Base-by-base conservation (phyloP, 2,888 invertebrate genomes). In the Epirrhoe alternata region DNA sequence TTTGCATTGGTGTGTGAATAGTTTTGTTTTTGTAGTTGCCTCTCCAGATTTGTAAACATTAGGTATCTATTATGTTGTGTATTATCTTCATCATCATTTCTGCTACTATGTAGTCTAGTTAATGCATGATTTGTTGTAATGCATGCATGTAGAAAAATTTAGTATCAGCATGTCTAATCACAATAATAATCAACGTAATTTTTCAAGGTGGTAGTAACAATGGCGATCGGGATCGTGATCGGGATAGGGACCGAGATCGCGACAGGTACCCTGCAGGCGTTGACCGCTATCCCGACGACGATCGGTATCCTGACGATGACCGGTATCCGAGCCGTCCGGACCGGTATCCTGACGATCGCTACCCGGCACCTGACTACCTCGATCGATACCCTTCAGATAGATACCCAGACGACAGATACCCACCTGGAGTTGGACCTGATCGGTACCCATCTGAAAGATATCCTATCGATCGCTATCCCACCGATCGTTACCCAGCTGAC, bases 341-440 rank as follows among this genome's bases (percentile, higher is more conserved):
- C 80, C 91, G 94, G 74, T 94, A 92, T 86, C 82, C 81, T 73
- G 94, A 93, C 65, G 95, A 94, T 83, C 90, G 94, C 53, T 95
- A 94, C 77, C 94, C 95, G 62, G 93, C 89, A 0, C 87, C 92
- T 16, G 94, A 94, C 80, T 92, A 92, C 74, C 88, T 88, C 72
- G 88, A 86, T 68, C 81, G 85, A 50, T 86, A 85, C 74, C 84
- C 84, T 51, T 70, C 74, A 38, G 86, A 88, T 73, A 79, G 86
- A 69, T 89, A 89, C 76, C 92, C 94, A 66, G 88, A 88, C 66
- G 94, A 93, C 77, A 88, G 94, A 81, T 93, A 93, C 78, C 92
- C 94, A 49, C 85, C 86, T 17, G 87, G 88, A 57, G 87, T 89
- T 47, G 87, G 89, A 47, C 74, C 82, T 50, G 89, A 87, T 59